Base-by-base conservation (phyloP, 2,113 vertebrate genomes). In the Raja brachyura region DNA sequence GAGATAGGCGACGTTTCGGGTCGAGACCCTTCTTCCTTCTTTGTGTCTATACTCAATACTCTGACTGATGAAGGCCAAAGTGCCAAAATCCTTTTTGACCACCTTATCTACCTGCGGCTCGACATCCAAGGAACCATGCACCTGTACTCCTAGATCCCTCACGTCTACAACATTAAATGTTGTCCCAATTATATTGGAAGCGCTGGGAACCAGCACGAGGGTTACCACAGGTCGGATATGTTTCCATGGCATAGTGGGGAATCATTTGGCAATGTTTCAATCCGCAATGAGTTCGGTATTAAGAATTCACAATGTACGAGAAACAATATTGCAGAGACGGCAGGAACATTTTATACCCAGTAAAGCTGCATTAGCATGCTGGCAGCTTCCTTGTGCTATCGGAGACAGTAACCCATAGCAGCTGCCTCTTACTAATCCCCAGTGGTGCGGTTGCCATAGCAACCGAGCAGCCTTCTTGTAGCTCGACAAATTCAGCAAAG, bases 401-500 rank as follows among this genome's bases (percentile, higher is more conserved):
- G 20, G 88, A 92, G 66, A 73, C 88, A 92, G 66, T 74, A 92
- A 92, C 33, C 39, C 20, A 54, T 54, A 28, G 90, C 90, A 88
- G 83, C 90, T 73, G 66, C 61, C 88, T 48, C 20, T 28, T 13
- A 54, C 90, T 92, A 92, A 92, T 73, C 66, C 90, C 63, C 22
- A 73, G 68, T 74, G 31, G 90, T 92, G 25, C 20, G 33, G 11
- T 92, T 70, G 90, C 63, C 90, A 92, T 92, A 74, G 63, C 90
- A 73, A 92, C 90, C 10, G 39, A 68, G 90, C 90, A 92, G 73
- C 31, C 48, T 92, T 39, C 25, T 48, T 54, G 63, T 92, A 54
- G 90, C 90, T 73, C 90, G 11, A 73, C 90, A 73, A 70, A 92
- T 92, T 70, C 66, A 92, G 68, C 22, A 88, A 54, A 92, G 68